Percentiles rank a stretch among this genome's conserved stretches.
Evolutionary conservation across 2,797 vertebrate genomes (phyloP).

Genomic region (Coregonus sp.): DNA sequence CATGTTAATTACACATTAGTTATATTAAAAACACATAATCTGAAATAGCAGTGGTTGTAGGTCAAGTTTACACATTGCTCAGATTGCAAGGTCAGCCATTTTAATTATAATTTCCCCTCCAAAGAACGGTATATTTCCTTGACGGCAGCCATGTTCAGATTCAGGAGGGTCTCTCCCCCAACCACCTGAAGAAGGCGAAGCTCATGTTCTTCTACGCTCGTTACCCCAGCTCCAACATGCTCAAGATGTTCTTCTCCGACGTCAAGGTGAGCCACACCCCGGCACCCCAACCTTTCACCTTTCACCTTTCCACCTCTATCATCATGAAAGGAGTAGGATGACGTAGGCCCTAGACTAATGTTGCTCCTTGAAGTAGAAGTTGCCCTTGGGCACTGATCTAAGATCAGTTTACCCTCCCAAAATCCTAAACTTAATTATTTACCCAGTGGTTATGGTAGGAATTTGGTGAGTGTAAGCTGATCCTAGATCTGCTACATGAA

Average conservation of each 20-base stretch:
- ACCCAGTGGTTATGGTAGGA: background rate
- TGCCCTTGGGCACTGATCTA: background rate
- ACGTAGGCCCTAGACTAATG: background rate
- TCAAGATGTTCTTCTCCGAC: constrained; percentile 98
- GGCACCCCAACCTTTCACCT: background rate
- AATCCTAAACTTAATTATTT: background rate
- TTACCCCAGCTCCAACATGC: constrained; percentile 99
- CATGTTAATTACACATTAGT: no score
- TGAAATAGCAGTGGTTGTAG: no score
- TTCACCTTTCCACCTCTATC: background rate
- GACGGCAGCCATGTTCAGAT: constrained; percentile 85
- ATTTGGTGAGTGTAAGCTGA: background rate
- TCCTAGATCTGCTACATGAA: background rate
- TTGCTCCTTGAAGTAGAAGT: background rate
- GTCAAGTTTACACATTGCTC: no score
- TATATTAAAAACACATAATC: no score
- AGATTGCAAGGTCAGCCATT: constrained; percentile 14
- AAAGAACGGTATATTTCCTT: constrained; percentile 77
- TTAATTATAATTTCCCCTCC: background rate
- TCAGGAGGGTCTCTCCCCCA: constrained; percentile 97
- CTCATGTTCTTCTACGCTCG: constrained; percentile 99
- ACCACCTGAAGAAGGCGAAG: constrained; percentile 99
- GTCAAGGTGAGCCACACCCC: constrained; percentile 90
- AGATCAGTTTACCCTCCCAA: background rate
- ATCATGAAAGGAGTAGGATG: background rate